A percentile compares a stretch with the other conserved stretches of the same genome.
These are phyloP conservation scores for Xiphorhynchus elegans DNA, from an alignment of 2,113 vertebrate species.

Conservation along the genomic window DNA sequence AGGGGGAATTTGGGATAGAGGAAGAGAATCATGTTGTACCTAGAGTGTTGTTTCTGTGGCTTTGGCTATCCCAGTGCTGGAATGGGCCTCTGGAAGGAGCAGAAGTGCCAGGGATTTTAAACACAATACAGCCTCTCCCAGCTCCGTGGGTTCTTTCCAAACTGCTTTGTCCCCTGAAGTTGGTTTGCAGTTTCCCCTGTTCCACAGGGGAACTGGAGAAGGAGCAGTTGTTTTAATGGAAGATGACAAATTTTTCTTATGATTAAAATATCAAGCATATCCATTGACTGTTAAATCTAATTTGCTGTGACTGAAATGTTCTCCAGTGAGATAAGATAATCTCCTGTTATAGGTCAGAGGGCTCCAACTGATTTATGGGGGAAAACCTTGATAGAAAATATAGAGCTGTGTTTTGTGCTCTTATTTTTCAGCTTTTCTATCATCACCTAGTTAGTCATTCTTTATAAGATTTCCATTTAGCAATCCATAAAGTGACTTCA, in stretches of 20 bases:
- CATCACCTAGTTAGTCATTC: slow-evolving; percentile 82
- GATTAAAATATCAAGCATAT: slow-evolving; percentile 71
- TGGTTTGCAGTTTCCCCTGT: neutral
- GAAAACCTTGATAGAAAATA: slow-evolving; percentile 71
- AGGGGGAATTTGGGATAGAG: neutral
- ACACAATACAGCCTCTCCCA: neutral
- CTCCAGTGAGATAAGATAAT: slow-evolving; percentile 70
- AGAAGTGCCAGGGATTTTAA: neutral
- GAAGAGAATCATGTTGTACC: neutral
- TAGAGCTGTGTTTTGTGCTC: slow-evolving; percentile 71
- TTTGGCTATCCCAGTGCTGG: neutral
- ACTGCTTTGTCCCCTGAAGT: neutral
- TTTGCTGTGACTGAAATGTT: slow-evolving; percentile 71
- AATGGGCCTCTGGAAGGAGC: neutral
- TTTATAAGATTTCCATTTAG: slow-evolving; percentile 70
- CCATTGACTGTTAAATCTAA: slow-evolving; percentile 70
- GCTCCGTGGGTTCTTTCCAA: neutral
- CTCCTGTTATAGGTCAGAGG: slow-evolving; percentile 71
- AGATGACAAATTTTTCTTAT: slow-evolving; percentile 58
- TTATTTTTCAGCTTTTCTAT: slow-evolving; percentile 76
- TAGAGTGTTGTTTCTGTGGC: neutral
- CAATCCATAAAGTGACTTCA: slow-evolving; percentile 81
- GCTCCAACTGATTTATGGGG: slow-evolving; percentile 75
- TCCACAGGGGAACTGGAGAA: neutral
- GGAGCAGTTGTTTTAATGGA: slow-evolving; percentile 48